A percentile compares a stretch with the other conserved stretches of the same genome.
These are phyloP conservation scores for Philereme vetulata DNA, from an alignment of 2,888 invertebrate genomes.

Conservation along the genomic window DNA sequence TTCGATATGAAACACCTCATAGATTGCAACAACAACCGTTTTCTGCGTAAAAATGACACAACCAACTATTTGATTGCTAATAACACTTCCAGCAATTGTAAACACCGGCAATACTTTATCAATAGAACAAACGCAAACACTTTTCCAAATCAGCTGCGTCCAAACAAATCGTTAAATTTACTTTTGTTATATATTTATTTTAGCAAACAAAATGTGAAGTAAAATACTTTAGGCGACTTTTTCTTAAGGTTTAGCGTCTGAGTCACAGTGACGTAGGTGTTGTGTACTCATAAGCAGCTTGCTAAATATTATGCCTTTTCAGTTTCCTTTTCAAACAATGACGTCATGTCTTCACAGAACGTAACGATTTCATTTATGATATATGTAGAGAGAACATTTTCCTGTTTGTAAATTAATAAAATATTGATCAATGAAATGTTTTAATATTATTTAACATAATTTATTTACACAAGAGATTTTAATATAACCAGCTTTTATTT, in stretches of 20 bases:
- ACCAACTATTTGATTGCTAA: too few species aligned
- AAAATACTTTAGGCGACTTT: neutral
- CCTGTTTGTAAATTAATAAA: neutral
- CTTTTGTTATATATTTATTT: neutral
- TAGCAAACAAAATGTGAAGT: neutral
- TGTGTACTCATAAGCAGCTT: conserved; percentile 26
- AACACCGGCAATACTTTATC: too few species aligned
- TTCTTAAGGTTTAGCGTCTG: neutral
- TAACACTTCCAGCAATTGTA: neutral
- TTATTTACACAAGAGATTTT: too few species aligned
- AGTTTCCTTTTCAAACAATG: conserved; percentile 24
- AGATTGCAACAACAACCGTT: too few species aligned
- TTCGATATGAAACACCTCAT: too few species aligned
- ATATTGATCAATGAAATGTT: too few species aligned
- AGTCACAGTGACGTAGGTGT: conserved; percentile 25
- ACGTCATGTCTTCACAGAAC: conserved; percentile 17
- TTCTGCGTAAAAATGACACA: too few species aligned
- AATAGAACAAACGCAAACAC: neutral
- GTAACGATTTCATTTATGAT: conserved; percentile 8
- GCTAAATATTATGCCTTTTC: conserved; percentile 21
- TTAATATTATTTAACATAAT: too few species aligned
- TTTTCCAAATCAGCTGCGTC: neutral
- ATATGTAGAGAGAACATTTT: conserved; percentile 1
- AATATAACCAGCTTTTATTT: too few species aligned
- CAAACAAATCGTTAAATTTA: neutral